These are phyloP conservation scores for Sphenopsis melanotis DNA, from an alignment of 2,797 vertebrate genomes.

Conservation along the genomic window DNA sequence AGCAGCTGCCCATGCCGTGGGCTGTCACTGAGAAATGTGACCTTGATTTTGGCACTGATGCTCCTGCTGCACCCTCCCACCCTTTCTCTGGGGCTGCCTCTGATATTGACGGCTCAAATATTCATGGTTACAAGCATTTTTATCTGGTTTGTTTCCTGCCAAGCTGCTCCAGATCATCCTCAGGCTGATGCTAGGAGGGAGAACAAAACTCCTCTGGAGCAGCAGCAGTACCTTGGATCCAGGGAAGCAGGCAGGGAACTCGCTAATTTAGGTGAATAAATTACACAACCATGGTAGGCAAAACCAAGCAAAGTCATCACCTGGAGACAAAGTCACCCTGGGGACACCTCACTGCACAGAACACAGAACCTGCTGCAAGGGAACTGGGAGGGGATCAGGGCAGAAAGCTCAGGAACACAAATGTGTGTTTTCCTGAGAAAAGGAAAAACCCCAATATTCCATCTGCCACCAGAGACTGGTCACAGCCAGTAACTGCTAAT, in stretches of 20 bases:
- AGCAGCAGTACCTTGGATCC: not conserved
- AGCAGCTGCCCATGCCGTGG: fast-evolving
- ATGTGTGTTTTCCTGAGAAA: not conserved
- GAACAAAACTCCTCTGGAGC: not conserved
- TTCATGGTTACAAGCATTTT: not conserved
- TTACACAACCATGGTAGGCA: not conserved
- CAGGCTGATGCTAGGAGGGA: not conserved
- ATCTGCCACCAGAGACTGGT: not conserved
- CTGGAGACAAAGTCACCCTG: not conserved
- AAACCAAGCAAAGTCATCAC: not conserved
- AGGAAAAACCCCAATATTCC: fast-evolving
- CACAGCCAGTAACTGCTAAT: not conserved
- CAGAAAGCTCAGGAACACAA: not conserved
- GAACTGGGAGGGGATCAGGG: too few species aligned
- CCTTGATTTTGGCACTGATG: not conserved
- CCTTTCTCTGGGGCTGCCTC: not conserved
- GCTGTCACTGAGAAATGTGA: not conserved
- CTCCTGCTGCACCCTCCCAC: not conserved
- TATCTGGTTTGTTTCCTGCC: not conserved
- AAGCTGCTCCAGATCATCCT: not conserved
- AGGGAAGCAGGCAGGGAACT: not conserved
- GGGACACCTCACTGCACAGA: too few species aligned
- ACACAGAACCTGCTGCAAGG: not conserved
- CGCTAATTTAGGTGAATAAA: not conserved
- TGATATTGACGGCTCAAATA: not conserved